Conservation (phyloP, 2,888 invertebrate species). For the Drosophila subquinaria region DNA sequence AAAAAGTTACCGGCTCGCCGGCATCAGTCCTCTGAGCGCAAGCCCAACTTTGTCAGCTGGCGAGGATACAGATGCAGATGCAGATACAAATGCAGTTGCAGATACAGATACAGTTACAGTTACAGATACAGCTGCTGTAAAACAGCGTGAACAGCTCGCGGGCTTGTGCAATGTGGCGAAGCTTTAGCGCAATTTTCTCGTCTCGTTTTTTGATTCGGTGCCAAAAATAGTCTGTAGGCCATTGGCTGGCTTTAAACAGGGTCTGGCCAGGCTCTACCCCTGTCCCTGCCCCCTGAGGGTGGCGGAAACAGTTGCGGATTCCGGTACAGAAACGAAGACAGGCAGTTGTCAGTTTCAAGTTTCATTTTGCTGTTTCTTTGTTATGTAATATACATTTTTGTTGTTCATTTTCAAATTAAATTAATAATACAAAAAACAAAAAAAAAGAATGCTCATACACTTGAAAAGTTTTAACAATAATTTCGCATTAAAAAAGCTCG, state of each 20-base stretch:
- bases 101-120: constrained; percentile 6
- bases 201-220: constrained; percentile 75
- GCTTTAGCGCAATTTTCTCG: constrained; percentile 39
- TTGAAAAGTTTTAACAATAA: constrained; percentile 83
- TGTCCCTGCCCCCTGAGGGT: background rate
- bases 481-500: constrained; percentile 73
- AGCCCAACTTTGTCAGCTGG: constrained; percentile 44
- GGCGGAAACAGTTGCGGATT: background rate
- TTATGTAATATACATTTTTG: constrained; percentile 68
- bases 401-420: constrained; percentile 57
- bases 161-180: constrained; percentile 58
- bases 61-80: constrained; percentile 27
- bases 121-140: constrained; percentile 38
- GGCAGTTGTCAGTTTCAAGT: constrained; percentile 43
- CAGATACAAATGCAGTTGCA: constrained; percentile 15
- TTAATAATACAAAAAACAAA: constrained; percentile 41
- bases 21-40: constrained; percentile 69
- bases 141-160: constrained; percentile 57
- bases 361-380: constrained; percentile 54
- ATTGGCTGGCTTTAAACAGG: constrained; percentile 44
- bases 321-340: constrained; percentile 39
- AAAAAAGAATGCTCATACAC: constrained; percentile 82
- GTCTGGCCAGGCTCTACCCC: constrained; percentile 33
- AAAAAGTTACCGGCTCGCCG: constrained; percentile 82
- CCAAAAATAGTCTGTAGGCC: constrained; percentile 74